Conservation (phyloP, 2,888 invertebrate genomes). For the Physocephala rufipes region DNA sequence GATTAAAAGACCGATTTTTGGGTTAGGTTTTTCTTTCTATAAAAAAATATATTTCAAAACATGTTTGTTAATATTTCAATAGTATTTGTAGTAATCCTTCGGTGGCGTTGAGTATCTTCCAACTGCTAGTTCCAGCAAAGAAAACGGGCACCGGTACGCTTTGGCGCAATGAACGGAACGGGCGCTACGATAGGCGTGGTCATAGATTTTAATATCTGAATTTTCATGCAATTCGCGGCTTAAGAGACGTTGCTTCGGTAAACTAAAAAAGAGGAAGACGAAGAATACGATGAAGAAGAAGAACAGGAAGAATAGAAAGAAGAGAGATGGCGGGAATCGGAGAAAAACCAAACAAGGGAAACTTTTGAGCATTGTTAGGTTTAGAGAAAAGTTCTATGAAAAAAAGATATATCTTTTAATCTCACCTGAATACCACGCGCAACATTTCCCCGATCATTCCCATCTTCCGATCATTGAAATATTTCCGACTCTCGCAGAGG, state of each 20-base stretch:
- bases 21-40: too few species aligned
- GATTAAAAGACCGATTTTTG: too few species aligned
- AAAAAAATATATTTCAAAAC: background rate
- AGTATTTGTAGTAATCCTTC: constrained; percentile 50
- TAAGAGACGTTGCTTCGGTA: constrained; percentile 73
- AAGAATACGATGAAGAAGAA: background rate
- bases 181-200: constrained; percentile 72
- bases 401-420: too few species aligned
- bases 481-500: constrained; percentile 77
- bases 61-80: constrained; percentile 8
- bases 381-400: too few species aligned
- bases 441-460: constrained; percentile 78
- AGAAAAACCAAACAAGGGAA: too few species aligned
- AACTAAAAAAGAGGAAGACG: constrained; percentile 66
- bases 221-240: constrained; percentile 75
- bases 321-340: too few species aligned
- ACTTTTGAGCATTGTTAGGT: too few species aligned
- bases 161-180: constrained; percentile 68
- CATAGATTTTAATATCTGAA: constrained; percentile 73
- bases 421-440: constrained; percentile 76
- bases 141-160: constrained; percentile 73
- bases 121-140: constrained; percentile 77
- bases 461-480: constrained; percentile 72
- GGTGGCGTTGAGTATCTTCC: constrained; percentile 67
- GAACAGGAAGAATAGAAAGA: too few species aligned